Evolutionary conservation across 2,113 vertebrate species (phyloP), one percentile per base, ranked within the genome.

Genomic region (Silurus glanis): DNA sequence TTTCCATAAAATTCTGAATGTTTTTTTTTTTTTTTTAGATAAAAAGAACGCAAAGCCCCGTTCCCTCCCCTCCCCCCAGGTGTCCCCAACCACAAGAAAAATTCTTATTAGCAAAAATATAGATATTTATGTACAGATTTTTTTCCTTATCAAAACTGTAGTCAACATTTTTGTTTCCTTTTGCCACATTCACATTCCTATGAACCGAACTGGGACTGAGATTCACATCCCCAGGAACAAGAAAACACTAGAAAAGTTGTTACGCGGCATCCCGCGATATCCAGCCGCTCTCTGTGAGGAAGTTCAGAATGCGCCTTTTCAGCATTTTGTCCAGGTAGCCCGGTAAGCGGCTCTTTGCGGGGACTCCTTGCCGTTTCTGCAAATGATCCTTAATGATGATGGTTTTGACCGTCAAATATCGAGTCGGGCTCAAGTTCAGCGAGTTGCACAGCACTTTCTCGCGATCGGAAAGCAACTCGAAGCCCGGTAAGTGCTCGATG

Each of bases 351-450:
- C 97, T 99, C 91, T 99, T 99, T 71, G 97, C 96, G 2, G 97
- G 98, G 80, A 99, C 96, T 9, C 98, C 98, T 74, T 99, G 98
- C 37, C 98, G 93, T 83, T 98, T 99, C 92, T 99, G 98, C 53
- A 99, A 94, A 91, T 99, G 97, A 89, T 99, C 98, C 74, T 97
- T 99, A 91, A 99, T 98, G 88, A 99, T 99, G 78, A 99, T 98
- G 37, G 98, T 99, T 93, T 99, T 99, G 76, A 97, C 97, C 1
- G 98, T 99, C 90, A 99, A 94, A 0, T 99, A 99, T 74, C 98
- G 97, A 0, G 97, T 96, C 0, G 98, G 98, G 88, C 96, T 98
- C 82, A 99, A 91, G 87, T 96, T 97, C 8, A 99, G 91, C 0
- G 97, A 98, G 93, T 95, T 96, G 89, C 98, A 99, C 55, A 99